Evolutionary conservation across 2,888 invertebrate genomes (phyloP), one percentile per base, ranked within the genome.

Genomic region (Chromoteleia sp.): DNA sequence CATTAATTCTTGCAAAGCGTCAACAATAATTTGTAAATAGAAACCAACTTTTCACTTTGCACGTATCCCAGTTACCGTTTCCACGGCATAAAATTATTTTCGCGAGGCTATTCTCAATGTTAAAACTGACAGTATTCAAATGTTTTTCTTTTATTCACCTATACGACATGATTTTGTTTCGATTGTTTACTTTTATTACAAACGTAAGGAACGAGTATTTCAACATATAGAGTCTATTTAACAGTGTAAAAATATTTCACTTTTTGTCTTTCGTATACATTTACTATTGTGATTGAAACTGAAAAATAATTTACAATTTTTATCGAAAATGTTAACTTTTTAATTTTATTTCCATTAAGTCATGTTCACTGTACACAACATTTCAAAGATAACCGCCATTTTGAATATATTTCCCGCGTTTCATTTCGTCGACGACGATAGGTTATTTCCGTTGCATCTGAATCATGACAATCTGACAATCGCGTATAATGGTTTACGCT

Each of bases 31-130:
- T 52, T 50, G 39, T 39, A 58, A 71, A 59, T 58, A 56, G 33
- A 56, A 75, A 65, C 43, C 33, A 48, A 39, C 3, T 61, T 36
- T 67, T 58, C 29, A 54, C 29, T 71, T 63, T 56, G n/a, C 15
- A 52, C 3, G 70, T 71, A 54, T 58, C 78, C 65, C 78, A 70
- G 78, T 65, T 71, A 78, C 78, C 45, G 71, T 78, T 71, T 78
- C 78, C 19, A 71, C 29, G 63, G 12, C 6, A 10, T 12, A 54
- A 68, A 50, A 76, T 50, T 36, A 45, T 48, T 48, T 48, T 19
- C 14, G 14, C 39, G 25, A 19, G 3, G 25, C 25, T 4, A 25
- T 5, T 25, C 25, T 45, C n/a, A 8, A 25, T 25, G 25, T 4
- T 5, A 25, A 5, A 25, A 25, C 3, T 5, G 5, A 25, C 25